A percentile compares a stretch with the other conserved stretches of the same genome.
These are phyloP conservation scores for Metridium senile DNA, from an alignment of 92 coral and sea anemone species.

Conservation along the genomic window DNA sequence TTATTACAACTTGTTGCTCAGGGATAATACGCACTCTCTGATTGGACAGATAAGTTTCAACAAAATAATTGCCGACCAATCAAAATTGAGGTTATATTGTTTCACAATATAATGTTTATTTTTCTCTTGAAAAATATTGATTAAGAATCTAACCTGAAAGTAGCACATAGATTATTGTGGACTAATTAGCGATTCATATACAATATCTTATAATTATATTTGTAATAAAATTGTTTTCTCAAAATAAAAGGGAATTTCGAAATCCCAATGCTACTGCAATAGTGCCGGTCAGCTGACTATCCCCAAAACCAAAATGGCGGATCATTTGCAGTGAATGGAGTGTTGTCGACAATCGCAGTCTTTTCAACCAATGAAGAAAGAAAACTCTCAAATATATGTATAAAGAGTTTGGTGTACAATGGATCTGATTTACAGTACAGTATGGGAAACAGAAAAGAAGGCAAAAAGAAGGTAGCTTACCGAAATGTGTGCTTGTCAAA, in stretches of 20 bases:
- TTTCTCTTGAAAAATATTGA: background rate
- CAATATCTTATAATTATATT: background rate
- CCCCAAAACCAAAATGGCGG: constrained; percentile 17
- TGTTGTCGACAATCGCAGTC: background rate
- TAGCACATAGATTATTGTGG: background rate
- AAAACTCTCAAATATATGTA: background rate
- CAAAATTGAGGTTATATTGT: background rate
- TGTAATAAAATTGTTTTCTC: background rate
- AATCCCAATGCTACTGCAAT: background rate
- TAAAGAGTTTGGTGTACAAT: constrained; percentile 11
- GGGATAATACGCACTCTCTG: constrained; percentile 13
- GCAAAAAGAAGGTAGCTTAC: constrained; percentile 59
- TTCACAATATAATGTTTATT: background rate
- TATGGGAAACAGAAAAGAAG: constrained; percentile 73
- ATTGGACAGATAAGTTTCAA: constrained; percentile 15
- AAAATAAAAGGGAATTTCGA: background rate
- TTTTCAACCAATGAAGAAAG: background rate
- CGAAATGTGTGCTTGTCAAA: background rate
- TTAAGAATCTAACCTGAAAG: constrained; percentile 12
- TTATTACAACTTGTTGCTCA: constrained; percentile 42
- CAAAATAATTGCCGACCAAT: background rate
- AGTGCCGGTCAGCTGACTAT: constrained; percentile 10
- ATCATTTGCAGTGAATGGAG: background rate
- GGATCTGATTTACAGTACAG: constrained; percentile 73
- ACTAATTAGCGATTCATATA: background rate